A percentile compares a stretch with the other conserved stretches of the same genome.
Conservation (phyloP, 2,797 vertebrate genomes). For the Bovichtus diacanthus region DNA sequence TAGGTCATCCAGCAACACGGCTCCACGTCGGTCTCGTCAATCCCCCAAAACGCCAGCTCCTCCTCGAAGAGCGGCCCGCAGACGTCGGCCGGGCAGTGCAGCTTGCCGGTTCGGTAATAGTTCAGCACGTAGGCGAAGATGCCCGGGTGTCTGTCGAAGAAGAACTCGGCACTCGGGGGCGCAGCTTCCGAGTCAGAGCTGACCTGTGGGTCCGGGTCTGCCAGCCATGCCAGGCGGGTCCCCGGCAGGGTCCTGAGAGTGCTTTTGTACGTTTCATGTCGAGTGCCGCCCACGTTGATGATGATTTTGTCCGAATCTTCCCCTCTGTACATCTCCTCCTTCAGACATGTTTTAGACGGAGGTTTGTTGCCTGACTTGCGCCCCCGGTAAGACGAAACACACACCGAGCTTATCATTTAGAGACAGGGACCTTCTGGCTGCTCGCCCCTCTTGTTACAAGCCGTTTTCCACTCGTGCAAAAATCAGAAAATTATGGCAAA, state of each 20-base stretch:
- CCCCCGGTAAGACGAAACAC: slow-evolving; percentile 98
- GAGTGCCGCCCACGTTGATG: slow-evolving; percentile 96
- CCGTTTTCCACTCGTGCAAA: slow-evolving; percentile 21
- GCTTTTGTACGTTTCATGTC: slow-evolving; percentile 98
- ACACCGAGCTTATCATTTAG: slow-evolving; percentile 99
- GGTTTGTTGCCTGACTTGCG: slow-evolving; percentile 99
- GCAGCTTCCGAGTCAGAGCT: slow-evolving; percentile 84
- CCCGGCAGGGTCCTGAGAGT: slow-evolving; percentile 95
- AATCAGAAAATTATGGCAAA: slow-evolving; percentile 48
- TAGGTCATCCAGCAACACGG: slow-evolving; percentile 99
- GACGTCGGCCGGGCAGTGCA: slow-evolving; percentile 97
- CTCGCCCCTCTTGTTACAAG: slow-evolving; percentile 41
- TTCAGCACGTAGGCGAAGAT: slow-evolving; percentile 98
- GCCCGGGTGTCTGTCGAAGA: slow-evolving; percentile 97
- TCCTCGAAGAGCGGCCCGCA: slow-evolving; percentile 99
- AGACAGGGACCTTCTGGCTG: slow-evolving; percentile 75
- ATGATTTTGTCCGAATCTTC: slow-evolving; percentile 97
- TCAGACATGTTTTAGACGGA: slow-evolving; percentile 98
- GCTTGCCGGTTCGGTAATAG: slow-evolving; percentile 98
- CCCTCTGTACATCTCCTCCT: slow-evolving; percentile 96
- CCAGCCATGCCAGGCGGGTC: slow-evolving; percentile 95
- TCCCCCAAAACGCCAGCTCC: slow-evolving; percentile 97
- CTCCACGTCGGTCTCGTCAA: slow-evolving; percentile 98
- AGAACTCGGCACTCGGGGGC: slow-evolving; percentile 86
- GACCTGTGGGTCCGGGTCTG: slow-evolving; percentile 89